Conservation (phyloP, 2,888 invertebrate genomes). For the Apeira syringaria region DNA sequence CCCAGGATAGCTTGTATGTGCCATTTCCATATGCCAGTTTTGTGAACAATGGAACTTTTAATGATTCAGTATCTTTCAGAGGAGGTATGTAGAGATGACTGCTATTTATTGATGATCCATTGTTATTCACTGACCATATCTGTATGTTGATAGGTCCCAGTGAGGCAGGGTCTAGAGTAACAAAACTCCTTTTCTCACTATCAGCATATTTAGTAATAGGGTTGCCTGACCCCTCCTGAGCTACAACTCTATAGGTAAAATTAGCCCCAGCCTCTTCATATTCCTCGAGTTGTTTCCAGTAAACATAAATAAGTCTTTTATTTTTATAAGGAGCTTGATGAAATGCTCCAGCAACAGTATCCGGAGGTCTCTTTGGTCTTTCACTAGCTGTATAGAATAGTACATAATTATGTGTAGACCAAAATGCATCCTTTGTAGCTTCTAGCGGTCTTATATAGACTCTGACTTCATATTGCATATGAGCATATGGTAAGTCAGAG, state of each 20-base stretch:
- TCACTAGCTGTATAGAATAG: constrained; percentile 85
- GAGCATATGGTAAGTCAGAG: constrained; percentile 84
- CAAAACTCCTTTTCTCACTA: constrained; percentile 84
- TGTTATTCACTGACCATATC: constrained; percentile 85
- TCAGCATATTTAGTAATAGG: constrained; percentile 63
- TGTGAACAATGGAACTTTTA: constrained; percentile 83
- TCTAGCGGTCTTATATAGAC: constrained; percentile 85
- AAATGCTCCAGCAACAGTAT: constrained; percentile 89
- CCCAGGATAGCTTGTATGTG: constrained; percentile 90
- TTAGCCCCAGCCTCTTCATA: constrained; percentile 89
- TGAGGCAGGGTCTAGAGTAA: constrained; percentile 80
- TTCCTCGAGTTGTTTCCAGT: constrained; percentile 90
- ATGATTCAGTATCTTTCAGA: constrained; percentile 64
- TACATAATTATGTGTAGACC: constrained; percentile 87
- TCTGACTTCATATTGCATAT: constrained; percentile 88
- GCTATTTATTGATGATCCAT: constrained; percentile 81
- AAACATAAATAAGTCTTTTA: constrained; percentile 86
- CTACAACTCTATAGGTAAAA: constrained; percentile 87
- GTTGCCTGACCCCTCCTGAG: constrained; percentile 52
- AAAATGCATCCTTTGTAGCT: constrained; percentile 83
- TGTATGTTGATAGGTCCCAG: constrained; percentile 71
- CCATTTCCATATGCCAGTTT: constrained; percentile 89
- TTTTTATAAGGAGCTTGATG: constrained; percentile 81
- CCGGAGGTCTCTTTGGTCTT: constrained; percentile 87
- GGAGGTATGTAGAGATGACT: constrained; percentile 86